These are phyloP conservation scores for Malacoraja senta DNA, from an alignment of 2,797 vertebrate genomes.

Conservation along the genomic window DNA sequence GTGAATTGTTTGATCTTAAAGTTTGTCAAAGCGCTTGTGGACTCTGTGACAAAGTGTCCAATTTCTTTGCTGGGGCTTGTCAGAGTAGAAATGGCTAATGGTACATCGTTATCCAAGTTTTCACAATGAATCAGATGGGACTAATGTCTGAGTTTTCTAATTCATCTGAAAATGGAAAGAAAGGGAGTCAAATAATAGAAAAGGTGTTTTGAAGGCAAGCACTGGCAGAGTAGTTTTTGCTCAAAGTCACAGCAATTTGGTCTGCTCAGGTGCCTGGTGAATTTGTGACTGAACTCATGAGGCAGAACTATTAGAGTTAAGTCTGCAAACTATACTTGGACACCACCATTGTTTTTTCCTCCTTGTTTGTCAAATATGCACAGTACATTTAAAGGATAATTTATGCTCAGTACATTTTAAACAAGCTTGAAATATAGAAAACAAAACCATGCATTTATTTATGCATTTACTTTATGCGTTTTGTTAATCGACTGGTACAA, in stretches of 20 bases:
- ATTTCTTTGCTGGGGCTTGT: background rate
- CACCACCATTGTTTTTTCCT: background rate
- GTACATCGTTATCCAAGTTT: background rate
- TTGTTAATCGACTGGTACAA: background rate
- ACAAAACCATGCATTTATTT: background rate
- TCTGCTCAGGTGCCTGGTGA: background rate
- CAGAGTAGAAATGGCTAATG: background rate
- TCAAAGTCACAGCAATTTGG: background rate
- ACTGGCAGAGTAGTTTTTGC: background rate
- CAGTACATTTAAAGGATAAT: background rate
- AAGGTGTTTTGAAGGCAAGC: background rate
- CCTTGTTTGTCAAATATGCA: no score
- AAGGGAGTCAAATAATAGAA: background rate
- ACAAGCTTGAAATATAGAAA: background rate
- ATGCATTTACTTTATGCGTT: background rate
- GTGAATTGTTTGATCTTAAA: background rate
- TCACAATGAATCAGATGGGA: background rate
- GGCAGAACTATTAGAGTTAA: background rate
- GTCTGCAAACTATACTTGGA: background rate
- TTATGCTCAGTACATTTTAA: background rate
- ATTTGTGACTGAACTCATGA: background rate
- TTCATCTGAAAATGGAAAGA: background rate
- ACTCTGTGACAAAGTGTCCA: background rate
- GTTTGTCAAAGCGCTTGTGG: background rate
- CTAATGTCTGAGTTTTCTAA: background rate